Conservation (phyloP, 2,888 invertebrate genomes). For the Cosmia trapezina region DNA sequence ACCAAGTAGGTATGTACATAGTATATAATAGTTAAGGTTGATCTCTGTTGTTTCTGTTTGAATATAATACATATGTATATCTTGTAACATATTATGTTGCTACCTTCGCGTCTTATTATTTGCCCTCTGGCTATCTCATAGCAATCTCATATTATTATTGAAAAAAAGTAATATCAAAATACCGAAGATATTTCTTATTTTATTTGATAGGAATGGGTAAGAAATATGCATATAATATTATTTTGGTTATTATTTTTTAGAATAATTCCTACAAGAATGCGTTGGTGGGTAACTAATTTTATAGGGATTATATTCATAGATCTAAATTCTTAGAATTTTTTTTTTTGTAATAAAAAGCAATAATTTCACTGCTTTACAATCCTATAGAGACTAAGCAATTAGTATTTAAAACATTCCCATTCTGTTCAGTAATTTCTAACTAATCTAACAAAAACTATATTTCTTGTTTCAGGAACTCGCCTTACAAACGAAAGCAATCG, state of each 20-base stretch:
- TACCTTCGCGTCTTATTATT: background rate
- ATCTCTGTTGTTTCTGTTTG: background rate
- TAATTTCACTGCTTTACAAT: background rate
- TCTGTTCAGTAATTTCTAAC: too few relatives aligned
- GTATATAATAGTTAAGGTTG: background rate
- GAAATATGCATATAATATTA: background rate
- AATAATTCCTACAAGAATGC: too few relatives aligned
- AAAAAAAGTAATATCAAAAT: conserved; percentile 41
- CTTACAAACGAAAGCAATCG: conserved; percentile 82
- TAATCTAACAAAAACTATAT: background rate
- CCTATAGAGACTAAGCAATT: background rate
- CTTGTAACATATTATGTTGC: background rate
- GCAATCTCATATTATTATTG: conserved; percentile 16
- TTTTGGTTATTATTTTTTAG: background rate
- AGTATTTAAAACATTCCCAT: too few relatives aligned
- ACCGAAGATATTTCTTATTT: conserved; percentile 17
- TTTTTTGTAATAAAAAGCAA: background rate
- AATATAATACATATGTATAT: background rate
- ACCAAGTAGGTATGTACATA: background rate
- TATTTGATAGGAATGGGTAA: conserved; percentile 3
- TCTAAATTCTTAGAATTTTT: background rate
- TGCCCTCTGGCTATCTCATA: conserved; percentile 27
- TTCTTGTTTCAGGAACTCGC: conserved; percentile 88
- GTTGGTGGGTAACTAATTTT: too few relatives aligned
- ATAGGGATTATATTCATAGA: too few relatives aligned